phyloP scores from a whole-genome alignment of 2,113 vertebrate species.

The Procavia capensis region DNA sequence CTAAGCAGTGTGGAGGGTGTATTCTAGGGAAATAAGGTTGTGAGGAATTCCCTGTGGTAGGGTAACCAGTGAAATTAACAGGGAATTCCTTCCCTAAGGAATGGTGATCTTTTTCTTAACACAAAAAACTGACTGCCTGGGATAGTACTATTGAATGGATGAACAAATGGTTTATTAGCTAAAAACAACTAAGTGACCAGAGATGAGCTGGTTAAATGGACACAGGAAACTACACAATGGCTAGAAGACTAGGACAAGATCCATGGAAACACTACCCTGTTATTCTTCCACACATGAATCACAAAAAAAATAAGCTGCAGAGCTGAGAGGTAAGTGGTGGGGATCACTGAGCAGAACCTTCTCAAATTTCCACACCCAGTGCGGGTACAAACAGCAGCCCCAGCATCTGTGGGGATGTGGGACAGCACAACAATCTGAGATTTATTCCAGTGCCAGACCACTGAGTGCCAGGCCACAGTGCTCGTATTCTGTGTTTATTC shows the following conservation, averaged over 20 bases:
- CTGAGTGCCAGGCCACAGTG: accelerated
- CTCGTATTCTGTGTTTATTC: neutral
- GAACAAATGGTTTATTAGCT: neutral
- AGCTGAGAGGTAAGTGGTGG: neutral
- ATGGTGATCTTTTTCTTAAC: neutral
- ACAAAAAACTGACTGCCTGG: neutral
- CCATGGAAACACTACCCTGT: neutral
- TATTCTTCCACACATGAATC: neutral
- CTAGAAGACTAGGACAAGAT: neutral
- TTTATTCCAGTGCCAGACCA: accelerated
- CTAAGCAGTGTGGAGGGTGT: neutral
- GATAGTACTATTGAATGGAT: neutral
- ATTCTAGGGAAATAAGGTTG: neutral
- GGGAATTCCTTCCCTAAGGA: too few species aligned
- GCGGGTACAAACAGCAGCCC: neutral
- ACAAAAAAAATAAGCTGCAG: neutral
- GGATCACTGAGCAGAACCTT: neutral
- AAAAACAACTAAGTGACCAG: too few species aligned
- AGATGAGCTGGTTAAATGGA: too few species aligned
- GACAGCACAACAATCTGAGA: neutral
- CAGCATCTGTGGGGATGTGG: neutral
- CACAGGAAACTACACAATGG: neutral
- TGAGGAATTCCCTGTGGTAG: neutral
- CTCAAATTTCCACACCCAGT: accelerated
- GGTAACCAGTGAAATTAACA: neutral